phyloP scores from a whole-genome alignment of 2,113 vertebrate genomes.

The Percina caprodes region DNA sequence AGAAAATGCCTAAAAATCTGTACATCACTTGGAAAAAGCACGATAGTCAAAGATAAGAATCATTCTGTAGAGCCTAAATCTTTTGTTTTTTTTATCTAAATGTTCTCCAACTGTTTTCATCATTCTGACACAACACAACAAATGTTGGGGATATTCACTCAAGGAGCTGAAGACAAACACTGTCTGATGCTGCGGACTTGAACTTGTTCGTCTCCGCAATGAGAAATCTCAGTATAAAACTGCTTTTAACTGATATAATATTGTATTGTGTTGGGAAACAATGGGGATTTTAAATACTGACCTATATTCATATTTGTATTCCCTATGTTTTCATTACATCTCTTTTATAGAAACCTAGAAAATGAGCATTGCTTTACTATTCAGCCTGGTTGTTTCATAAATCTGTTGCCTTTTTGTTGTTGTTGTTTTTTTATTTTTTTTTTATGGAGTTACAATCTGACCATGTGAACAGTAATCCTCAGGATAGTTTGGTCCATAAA shows the following conservation, averaged over 20 bases:
- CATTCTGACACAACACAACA: too few relatives aligned
- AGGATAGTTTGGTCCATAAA: constrained; percentile 68
- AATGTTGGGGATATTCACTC: too few relatives aligned
- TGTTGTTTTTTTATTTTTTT: constrained; percentile 16
- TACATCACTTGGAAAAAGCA: too few relatives aligned
- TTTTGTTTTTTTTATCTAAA: not conserved
- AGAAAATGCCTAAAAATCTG: too few relatives aligned
- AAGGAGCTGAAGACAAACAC: too few relatives aligned
- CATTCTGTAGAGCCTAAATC: too few relatives aligned
- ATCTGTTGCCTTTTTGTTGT: constrained; percentile 44
- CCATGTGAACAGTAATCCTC: constrained; percentile 66
- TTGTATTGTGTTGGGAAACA: not conserved
- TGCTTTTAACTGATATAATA: not conserved
- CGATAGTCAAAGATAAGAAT: too few relatives aligned
- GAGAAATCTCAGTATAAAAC: not conserved
- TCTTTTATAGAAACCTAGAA: not conserved
- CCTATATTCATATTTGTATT: not conserved
- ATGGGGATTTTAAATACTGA: constrained; percentile 12
- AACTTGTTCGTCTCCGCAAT: too few relatives aligned
- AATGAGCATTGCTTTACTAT: not conserved
- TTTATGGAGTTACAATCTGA: constrained; percentile 4
- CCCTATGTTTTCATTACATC: not conserved
- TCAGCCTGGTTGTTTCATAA: not conserved
- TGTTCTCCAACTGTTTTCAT: too few relatives aligned
- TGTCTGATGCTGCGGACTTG: too few relatives aligned